Conservation (phyloP, 1,140 invertebrate species). For the Drosophila bipectinata region DNA sequence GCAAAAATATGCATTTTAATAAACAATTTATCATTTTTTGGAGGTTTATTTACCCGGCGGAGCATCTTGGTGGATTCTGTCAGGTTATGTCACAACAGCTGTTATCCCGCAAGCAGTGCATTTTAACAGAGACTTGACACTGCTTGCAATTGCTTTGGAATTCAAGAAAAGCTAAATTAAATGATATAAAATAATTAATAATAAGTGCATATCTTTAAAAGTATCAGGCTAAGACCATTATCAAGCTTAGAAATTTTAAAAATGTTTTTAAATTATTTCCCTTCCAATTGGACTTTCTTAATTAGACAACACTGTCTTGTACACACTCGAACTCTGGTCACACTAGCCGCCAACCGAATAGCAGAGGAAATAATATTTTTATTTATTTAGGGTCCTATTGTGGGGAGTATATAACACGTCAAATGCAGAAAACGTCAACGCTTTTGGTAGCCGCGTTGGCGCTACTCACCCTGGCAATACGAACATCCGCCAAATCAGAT, state of each 20-base stretch:
- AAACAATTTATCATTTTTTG: background rate
- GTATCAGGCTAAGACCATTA: too few relatives aligned
- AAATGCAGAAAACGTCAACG: slow-evolving; percentile 38
- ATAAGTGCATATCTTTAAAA: too few relatives aligned
- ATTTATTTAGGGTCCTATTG: slow-evolving; percentile 28
- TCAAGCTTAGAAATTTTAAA: too few relatives aligned
- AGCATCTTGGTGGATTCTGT: slow-evolving; percentile 47
- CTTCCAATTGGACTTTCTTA: background rate
- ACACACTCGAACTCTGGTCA: slow-evolving; percentile 5
- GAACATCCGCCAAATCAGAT: slow-evolving; percentile 59
- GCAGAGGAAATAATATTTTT: slow-evolving; percentile 39
- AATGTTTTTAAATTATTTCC: too few relatives aligned
- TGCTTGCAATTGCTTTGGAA: background rate
- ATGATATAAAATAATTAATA: too few relatives aligned
- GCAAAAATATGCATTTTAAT: slow-evolving; percentile 7
- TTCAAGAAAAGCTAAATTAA: too few relatives aligned
- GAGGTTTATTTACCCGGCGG: slow-evolving; percentile 58
- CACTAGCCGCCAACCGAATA: slow-evolving; percentile 7
- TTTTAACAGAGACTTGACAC: background rate
- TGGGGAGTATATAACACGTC: slow-evolving; percentile 4
- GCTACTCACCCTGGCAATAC: slow-evolving; percentile 15
- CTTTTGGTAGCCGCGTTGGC: slow-evolving; percentile 48
- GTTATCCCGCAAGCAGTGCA: slow-evolving; percentile 7
- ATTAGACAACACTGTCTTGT: background rate
- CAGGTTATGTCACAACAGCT: slow-evolving; percentile 73